phyloP scores from a whole-genome alignment of 2,797 vertebrate species.

The Eulemur rubriventer region DNA sequence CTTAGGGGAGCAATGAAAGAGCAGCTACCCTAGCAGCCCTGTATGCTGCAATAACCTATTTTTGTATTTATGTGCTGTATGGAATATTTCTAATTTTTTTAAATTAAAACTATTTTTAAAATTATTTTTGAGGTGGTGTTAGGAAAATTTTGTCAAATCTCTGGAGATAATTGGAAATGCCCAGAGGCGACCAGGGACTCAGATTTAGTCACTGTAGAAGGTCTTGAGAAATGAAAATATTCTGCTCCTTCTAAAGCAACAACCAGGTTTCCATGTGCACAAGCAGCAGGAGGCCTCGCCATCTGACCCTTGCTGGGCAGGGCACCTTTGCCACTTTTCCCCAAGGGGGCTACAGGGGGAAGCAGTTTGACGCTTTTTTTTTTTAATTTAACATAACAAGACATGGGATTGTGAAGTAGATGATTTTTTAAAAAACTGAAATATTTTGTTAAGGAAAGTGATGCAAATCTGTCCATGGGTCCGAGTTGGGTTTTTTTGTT shows the following conservation, averaged over 20 bases:
- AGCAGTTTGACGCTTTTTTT: background rate
- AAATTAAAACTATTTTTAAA: conserved; percentile 40
- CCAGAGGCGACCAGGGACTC: background rate
- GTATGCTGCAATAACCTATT: background rate
- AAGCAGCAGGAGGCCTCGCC: background rate
- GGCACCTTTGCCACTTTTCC: background rate
- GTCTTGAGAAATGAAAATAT: background rate
- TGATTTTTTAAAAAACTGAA: background rate
- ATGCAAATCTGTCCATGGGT: background rate
- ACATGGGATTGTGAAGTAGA: background rate
- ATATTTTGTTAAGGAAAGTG: background rate
- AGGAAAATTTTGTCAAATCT: background rate
- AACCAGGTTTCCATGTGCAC: fast-evolving
- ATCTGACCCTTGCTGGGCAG: too few relatives aligned
- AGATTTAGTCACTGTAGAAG: background rate
- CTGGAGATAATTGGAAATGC: conserved; percentile 12
- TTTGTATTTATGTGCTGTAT: background rate
- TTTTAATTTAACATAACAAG: background rate
- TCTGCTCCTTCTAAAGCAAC: background rate
- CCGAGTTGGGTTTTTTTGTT: background rate
- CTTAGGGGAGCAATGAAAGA: background rate
- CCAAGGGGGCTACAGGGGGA: fast-evolving
- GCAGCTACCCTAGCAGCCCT: background rate
- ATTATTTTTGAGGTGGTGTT: conserved; percentile 8
- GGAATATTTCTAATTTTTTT: conserved; percentile 9